phyloP scores from a whole-genome alignment of 2,113 vertebrate genomes.

The Nycticorax nycticorax region DNA sequence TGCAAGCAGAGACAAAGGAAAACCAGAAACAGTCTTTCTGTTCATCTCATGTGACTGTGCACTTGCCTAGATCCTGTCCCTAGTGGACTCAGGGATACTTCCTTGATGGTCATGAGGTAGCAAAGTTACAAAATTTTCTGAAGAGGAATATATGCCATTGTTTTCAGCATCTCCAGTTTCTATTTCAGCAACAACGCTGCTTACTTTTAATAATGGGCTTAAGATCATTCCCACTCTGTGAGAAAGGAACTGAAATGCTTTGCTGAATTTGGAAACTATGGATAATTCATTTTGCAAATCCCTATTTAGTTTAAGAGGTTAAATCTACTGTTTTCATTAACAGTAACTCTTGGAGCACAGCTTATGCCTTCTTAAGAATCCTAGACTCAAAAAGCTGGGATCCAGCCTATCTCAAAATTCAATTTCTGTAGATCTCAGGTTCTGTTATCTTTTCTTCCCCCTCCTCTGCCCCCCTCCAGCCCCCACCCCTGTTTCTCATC shows the following conservation, averaged over 20 bases:
- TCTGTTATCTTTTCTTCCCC: background rate
- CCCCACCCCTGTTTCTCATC: background rate
- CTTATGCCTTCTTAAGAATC: background rate
- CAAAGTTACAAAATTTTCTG: background rate
- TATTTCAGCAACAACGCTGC: background rate
- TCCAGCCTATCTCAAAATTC: background rate
- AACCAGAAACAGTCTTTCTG: background rate
- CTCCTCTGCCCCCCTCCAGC: accelerated
- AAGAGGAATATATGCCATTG: background rate
- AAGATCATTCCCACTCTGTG: background rate
- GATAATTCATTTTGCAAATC: background rate
- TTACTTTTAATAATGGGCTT: background rate
- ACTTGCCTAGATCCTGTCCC: background rate
- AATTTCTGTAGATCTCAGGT: background rate
- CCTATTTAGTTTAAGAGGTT: background rate
- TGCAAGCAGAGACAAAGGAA: background rate
- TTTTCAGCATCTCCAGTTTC: background rate
- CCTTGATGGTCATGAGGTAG: background rate
- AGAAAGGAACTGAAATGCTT: background rate
- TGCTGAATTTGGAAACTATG: background rate
- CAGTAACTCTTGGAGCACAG: background rate
- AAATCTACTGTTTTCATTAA: background rate
- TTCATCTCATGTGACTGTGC: background rate
- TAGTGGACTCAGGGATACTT: background rate
- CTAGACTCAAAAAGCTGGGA: background rate